Evolutionary conservation across 2,113 vertebrate species (phyloP).

Genomic region (Dicerorhinus sumatrensis): DNA sequence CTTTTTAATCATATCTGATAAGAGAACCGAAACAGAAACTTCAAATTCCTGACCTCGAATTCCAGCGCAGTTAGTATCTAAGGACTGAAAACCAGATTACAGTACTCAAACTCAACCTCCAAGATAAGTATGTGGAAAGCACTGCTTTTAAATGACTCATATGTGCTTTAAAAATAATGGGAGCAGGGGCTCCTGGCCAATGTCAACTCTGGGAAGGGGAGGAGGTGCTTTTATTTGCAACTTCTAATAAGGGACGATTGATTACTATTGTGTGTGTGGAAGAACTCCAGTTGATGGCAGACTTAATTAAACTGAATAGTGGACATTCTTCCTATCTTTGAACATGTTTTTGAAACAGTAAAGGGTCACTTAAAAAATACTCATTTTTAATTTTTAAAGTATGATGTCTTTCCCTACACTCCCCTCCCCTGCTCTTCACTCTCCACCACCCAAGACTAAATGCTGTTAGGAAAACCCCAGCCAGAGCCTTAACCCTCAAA

Average conservation of each 20-base stretch:
- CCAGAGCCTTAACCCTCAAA: neutral
- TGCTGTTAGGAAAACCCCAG: neutral
- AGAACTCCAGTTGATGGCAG: neutral
- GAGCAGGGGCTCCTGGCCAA: neutral
- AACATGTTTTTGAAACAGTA: neutral
- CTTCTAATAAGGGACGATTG: neutral
- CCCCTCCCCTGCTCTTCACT: neutral
- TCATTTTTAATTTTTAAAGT: conserved; percentile 6
- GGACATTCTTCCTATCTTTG: neutral
- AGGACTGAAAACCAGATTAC: neutral
- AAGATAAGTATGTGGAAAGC: neutral
- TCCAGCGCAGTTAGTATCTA: neutral
- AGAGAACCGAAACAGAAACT: conserved; percentile 62
- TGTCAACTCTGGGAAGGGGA: neutral
- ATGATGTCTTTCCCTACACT: neutral
- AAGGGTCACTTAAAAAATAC: neutral
- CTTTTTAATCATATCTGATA: conserved; percentile 53
- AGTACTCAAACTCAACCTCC: neutral
- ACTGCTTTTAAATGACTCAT: conserved; percentile 10
- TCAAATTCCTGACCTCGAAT: conserved; percentile 38
- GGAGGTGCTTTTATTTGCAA: neutral
- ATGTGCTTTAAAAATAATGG: neutral
- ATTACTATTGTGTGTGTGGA: neutral
- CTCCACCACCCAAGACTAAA: neutral
- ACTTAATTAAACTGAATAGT: neutral